Base-by-base conservation (phyloP, 2,113 vertebrate species). In the Craseonycteris thonglongyai region DNA sequence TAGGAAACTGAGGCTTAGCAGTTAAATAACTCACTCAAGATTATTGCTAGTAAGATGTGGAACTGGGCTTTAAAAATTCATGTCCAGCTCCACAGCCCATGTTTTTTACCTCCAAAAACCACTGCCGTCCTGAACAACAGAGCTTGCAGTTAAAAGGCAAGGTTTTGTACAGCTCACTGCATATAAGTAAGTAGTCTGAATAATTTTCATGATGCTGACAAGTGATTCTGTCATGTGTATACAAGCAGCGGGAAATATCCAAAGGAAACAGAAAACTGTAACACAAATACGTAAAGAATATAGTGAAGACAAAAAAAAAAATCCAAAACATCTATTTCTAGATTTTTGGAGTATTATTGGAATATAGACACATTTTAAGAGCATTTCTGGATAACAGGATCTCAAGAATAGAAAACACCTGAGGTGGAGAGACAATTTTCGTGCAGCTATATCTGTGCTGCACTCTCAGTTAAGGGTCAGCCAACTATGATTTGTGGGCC, bases 261-360 rank as follows among this genome's bases (percentile, higher is more conserved):
- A 81, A 81, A 91, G 38, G n/a, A 74, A 91, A 88, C 15, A 81
- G n/a, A 80, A 95, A 93, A 59, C 26, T n/a, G 79, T 84, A 86
- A 51, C 42, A 78, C 51, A 88, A 88, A 82, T 45, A 90, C 2
- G 56, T 47, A 91, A 80, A 79, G 83, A 87, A 74, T 83, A 86
- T n/a, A 75, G 13, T 35, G 6, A 90, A 90, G 28, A 90, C 5
- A 75, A 54, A 58, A 80, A 91, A 75, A 54, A 58, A 85, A 38
- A 47, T 21, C 33, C 18, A 88, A 88, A 87, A 61, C 8, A 88
- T 26, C 33, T 90, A 79, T 79, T 96, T 87, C 51, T 30, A 94
- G 51, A 78, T n/a, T 74, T 91, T 42, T 45, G 22, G 45, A 72
- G 38, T 82, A 96, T 79, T 26, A 90, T 0, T 74, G 33, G 24